A percentile compares a stretch with the other conserved stretches of the same genome.
Conservation (phyloP, 1,140 invertebrate genomes). For the Copidosoma floridanum region DNA sequence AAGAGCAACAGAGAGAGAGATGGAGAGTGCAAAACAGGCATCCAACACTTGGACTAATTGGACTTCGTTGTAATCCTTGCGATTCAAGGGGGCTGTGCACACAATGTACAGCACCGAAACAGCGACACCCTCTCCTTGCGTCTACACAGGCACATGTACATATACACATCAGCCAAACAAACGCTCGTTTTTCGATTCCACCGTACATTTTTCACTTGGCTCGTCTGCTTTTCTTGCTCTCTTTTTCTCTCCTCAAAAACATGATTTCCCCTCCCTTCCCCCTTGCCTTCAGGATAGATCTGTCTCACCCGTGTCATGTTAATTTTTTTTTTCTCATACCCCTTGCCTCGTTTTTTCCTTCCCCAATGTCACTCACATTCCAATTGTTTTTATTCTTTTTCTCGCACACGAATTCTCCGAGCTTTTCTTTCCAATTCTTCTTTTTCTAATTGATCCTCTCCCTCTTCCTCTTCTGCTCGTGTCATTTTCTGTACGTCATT, state of each 20-base stretch:
- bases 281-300: neutral
- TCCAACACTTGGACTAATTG: neutral
- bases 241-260: neutral
- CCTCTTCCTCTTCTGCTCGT: conserved; percentile 1
- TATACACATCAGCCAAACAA: no score
- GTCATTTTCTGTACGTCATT: neutral
- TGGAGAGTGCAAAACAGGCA: no score
- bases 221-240: neutral
- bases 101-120: no score
- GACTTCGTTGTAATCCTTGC: neutral
- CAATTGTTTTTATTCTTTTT: neutral
- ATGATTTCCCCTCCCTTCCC: conserved; percentile 22
- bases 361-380: no score
- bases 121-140: no score
- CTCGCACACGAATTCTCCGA: neutral
- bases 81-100: no score
- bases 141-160: no score
- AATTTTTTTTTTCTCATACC: neutral
- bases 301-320: neutral
- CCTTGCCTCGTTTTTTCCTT: neutral
- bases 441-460: conserved; percentile 6
- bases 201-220: no score
- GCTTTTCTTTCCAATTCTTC: neutral
- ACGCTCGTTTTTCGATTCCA: no score
- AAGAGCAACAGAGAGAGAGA: no score